These are phyloP conservation scores for Tetanocera ferruginea DNA, from an alignment of 2,888 invertebrate genomes.

Conservation along the genomic window DNA sequence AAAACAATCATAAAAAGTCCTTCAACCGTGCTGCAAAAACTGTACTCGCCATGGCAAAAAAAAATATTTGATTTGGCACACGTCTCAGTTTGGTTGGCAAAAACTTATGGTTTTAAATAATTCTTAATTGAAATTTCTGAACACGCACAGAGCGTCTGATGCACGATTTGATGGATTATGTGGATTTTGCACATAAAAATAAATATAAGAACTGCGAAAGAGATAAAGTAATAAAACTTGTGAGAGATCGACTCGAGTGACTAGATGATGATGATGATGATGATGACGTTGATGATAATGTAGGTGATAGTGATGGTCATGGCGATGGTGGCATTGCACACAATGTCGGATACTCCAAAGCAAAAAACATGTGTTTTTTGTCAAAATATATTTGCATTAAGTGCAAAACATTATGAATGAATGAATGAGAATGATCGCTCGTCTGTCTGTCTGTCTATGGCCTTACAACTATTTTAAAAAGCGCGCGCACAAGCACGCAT, in stretches of 20 bases:
- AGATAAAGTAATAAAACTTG: constrained; percentile 17
- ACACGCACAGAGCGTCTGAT: constrained; percentile 65
- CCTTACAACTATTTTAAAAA: background rate
- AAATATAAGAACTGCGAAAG: background rate
- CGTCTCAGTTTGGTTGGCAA: constrained; percentile 32
- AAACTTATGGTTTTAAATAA: constrained; percentile 42
- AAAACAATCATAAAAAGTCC: background rate
- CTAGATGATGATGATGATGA: background rate
- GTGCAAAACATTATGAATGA: background rate
- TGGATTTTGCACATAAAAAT: constrained; percentile 64
- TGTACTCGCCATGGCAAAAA: background rate
- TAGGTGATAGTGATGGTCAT: background rate
- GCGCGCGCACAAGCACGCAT: constrained; percentile 46
- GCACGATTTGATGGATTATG: constrained; percentile 63
- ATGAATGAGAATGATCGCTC: background rate
- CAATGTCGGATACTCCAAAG: background rate
- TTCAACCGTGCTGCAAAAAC: too few relatives aligned
- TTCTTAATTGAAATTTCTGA: constrained; percentile 63
- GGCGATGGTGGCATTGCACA: background rate
- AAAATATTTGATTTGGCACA: constrained; percentile 39
- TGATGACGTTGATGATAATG: background rate
- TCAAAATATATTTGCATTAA: constrained; percentile 28
- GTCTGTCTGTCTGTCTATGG: background rate
- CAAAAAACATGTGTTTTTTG: constrained; percentile 37
- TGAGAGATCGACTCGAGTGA: background rate